phyloP scores from a whole-genome alignment of 2,113 vertebrate genomes.

The Pongo abelii region DNA sequence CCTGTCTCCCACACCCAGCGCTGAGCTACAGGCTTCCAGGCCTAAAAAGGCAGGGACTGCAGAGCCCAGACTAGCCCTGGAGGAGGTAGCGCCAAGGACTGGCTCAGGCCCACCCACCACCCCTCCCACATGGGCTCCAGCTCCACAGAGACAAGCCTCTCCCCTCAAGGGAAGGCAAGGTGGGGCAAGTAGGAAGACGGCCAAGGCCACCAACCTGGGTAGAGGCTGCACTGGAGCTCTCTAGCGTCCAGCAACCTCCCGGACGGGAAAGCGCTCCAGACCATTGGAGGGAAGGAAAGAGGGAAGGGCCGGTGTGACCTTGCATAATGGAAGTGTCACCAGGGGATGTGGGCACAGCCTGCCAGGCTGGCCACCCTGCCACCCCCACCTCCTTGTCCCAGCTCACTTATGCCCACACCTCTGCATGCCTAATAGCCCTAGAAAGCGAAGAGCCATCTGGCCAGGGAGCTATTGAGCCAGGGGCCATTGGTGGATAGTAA shows the following conservation, averaged over 20 bases:
- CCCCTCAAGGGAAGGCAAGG: not conserved
- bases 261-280: not conserved
- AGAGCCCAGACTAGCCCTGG: not conserved
- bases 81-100: conserved; percentile 32
- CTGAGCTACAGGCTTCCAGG: conserved; percentile 34
- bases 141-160: not conserved
- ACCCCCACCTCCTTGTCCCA: not conserved
- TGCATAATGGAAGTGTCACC: conserved; percentile 11
- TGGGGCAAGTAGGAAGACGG: not conserved
- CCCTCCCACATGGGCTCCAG: not conserved
- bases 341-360: not conserved
- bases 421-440: not conserved
- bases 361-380: not conserved
- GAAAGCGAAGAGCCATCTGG: conserved; percentile 18
- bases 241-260: not conserved
- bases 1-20: not conserved
- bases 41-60: conserved; percentile 86
- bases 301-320: not conserved
- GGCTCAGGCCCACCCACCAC: not conserved
- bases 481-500: not conserved
- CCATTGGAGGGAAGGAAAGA: not conserved
- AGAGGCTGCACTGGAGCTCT: not conserved
- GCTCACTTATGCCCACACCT: conserved; percentile 36
- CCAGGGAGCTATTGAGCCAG: not conserved
- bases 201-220: not conserved